Percentiles rank a stretch among this genome's conserved stretches.
Conservation (phyloP, 2,113 vertebrate species). For the Rana temporaria region DNA sequence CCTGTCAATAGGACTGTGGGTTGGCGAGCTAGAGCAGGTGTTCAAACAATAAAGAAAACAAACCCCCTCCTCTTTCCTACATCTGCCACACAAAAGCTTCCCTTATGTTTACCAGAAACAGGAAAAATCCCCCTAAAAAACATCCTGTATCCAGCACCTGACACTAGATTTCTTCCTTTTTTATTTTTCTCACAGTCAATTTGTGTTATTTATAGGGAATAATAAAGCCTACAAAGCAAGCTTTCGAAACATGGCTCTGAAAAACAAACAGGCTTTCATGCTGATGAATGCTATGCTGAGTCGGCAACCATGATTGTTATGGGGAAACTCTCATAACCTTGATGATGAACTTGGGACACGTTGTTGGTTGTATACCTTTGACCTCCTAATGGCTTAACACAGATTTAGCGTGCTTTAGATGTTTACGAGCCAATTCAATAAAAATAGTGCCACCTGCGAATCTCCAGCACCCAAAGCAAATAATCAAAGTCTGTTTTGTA, state of each 20-base stretch:
- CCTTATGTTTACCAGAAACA: constrained; percentile 70
- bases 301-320: not conserved
- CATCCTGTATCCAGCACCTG: constrained; percentile 74
- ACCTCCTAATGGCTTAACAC: not conserved
- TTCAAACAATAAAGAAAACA: constrained; percentile 73
- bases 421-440: too few species aligned
- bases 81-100: constrained; percentile 73
- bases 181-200: constrained; percentile 68
- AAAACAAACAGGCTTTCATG: constrained; percentile 7
- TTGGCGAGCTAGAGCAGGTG: constrained; percentile 72
- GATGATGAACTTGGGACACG: constrained; percentile 2
- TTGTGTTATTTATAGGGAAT: constrained; percentile 75
- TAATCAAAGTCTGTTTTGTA: too few species aligned
- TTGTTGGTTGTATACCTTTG: not conserved
- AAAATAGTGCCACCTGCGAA: too few species aligned
- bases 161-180: constrained; percentile 63
- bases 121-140: constrained; percentile 73
- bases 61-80: constrained; percentile 61
- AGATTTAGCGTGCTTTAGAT: not conserved
- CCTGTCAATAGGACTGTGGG: constrained; percentile 67
- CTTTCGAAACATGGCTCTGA: not conserved
- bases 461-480: too few species aligned
- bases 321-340: constrained; percentile 15
- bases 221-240: constrained; percentile 47
- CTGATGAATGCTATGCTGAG: not conserved